These are phyloP conservation scores for Anabas testudineus DNA, from an alignment of 2,797 vertebrate genomes.

Conservation along the genomic window DNA sequence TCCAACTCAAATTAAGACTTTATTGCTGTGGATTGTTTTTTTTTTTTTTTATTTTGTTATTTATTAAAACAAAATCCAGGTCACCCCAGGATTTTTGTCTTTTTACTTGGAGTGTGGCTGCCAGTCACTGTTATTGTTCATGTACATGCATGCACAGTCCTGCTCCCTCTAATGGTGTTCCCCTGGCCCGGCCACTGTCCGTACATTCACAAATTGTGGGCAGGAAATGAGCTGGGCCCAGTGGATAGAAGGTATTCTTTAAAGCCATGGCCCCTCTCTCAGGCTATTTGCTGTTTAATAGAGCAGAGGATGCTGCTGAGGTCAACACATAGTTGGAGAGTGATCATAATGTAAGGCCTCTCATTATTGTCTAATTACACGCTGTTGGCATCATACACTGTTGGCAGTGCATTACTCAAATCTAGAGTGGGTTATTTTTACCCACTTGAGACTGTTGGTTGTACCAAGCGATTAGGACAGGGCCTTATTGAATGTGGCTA, in stretches of 20 bases:
- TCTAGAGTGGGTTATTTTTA: slow-evolving; percentile 81
- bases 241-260: slow-evolving; percentile 76
- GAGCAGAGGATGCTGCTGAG: slow-evolving; percentile 86
- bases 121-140: slow-evolving; percentile 54
- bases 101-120: slow-evolving; percentile 37
- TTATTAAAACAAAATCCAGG: slow-evolving; percentile 42
- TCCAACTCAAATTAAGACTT: slow-evolving; percentile 27
- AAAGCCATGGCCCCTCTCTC: slow-evolving; percentile 86
- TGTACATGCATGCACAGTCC: slow-evolving; percentile 61
- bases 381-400: slow-evolving; percentile 82
- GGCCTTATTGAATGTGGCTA: slow-evolving; percentile 82
- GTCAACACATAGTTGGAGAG: slow-evolving; percentile 86
- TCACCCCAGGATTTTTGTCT: slow-evolving; percentile 42
- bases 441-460: slow-evolving; percentile 87
- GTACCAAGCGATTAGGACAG: slow-evolving; percentile 69
- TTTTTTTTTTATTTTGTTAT: slow-evolving; percentile 38
- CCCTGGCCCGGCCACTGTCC: slow-evolving; percentile 51
- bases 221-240: slow-evolving; percentile 68
- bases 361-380: slow-evolving; percentile 89
- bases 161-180: slow-evolving; percentile 75
- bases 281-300: slow-evolving; percentile 87
- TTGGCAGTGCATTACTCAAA: slow-evolving; percentile 86
- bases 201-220: slow-evolving; percentile 50
- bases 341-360: slow-evolving; percentile 80
- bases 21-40: slow-evolving; percentile 22